Conservation (phyloP, 2,113 vertebrate species). For the Zosterops borbonicus region DNA sequence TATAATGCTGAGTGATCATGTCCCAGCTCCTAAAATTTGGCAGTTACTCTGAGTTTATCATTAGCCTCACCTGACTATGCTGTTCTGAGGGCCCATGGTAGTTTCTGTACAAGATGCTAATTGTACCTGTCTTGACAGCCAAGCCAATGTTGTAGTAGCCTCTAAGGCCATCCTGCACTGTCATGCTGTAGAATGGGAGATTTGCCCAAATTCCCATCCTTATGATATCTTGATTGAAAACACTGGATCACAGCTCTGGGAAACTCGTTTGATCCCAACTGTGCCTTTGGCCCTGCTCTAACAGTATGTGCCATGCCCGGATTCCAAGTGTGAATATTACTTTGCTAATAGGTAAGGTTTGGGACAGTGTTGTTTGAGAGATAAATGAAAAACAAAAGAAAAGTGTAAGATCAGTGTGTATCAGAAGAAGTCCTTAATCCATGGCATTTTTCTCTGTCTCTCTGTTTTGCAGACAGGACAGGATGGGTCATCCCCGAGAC, state of each 20-base stretch:
- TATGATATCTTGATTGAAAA: not conserved
- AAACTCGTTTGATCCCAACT: rapidly evolving
- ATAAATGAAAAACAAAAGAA: not conserved
- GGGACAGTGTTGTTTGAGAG: not conserved
- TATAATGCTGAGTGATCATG: not conserved
- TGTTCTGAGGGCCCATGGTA: not conserved
- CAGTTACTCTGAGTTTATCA: not conserved
- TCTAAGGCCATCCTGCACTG: not conserved
- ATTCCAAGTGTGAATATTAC: not conserved
- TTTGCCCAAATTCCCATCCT: not conserved
- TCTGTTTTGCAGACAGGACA: slow-evolving; percentile 81
- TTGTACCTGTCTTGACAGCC: not conserved
- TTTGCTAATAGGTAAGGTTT: not conserved
- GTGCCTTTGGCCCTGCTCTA: not conserved
- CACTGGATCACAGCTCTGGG: not conserved
- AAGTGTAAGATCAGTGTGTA: not conserved
- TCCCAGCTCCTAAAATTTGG: not conserved
- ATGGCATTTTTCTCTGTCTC: slow-evolving; percentile 26
- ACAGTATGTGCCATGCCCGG: not conserved
- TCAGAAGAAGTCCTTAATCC: not conserved
- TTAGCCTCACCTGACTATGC: not conserved
- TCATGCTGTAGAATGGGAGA: not conserved
- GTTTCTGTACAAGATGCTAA: not conserved
- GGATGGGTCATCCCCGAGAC: slow-evolving; percentile 83
- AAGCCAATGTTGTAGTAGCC: not conserved